These are phyloP conservation scores for Tachysurus fulvidraco DNA, from an alignment of 2,113 vertebrate species.

Conservation along the genomic window DNA sequence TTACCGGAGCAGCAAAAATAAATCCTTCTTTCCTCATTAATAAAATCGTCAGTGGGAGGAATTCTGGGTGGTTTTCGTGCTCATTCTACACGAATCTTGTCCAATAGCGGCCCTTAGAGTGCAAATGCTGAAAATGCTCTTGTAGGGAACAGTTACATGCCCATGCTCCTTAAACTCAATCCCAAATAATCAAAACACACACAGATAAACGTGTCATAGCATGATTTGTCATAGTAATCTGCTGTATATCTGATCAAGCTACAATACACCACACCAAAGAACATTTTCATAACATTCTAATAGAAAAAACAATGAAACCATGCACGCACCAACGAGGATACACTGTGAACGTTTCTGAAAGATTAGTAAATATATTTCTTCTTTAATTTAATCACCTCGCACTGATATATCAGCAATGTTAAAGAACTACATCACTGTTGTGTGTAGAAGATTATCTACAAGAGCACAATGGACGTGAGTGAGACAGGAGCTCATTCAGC, in stretches of 20 bases:
- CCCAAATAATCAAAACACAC: too few relatives aligned
- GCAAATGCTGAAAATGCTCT: conserved; percentile 62
- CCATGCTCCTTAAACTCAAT: not conserved
- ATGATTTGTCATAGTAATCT: not conserved
- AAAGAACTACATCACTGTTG: too few relatives aligned
- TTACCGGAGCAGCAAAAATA: not conserved
- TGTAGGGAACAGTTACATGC: not conserved
- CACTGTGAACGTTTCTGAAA: too few relatives aligned
- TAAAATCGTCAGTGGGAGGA: not conserved
- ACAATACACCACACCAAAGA: not conserved
- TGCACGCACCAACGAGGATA: too few relatives aligned
- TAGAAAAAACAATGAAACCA: too few relatives aligned
- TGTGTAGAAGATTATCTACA: not conserved
- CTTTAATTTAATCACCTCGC: not conserved
- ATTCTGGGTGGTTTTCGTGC: not conserved
- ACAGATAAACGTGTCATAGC: not conserved
- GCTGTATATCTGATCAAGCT: not conserved
- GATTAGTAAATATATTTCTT: too few relatives aligned
- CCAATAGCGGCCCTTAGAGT: conserved; percentile 82
- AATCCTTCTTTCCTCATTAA: not conserved
- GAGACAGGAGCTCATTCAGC: not conserved
- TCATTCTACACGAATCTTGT: conserved; percentile 59
- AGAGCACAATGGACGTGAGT: too few relatives aligned
- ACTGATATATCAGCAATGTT: not conserved
- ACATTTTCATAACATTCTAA: too few relatives aligned